Conservation (phyloP, 2,113 vertebrate genomes). For the Cyphomyrus plagiostoma region DNA sequence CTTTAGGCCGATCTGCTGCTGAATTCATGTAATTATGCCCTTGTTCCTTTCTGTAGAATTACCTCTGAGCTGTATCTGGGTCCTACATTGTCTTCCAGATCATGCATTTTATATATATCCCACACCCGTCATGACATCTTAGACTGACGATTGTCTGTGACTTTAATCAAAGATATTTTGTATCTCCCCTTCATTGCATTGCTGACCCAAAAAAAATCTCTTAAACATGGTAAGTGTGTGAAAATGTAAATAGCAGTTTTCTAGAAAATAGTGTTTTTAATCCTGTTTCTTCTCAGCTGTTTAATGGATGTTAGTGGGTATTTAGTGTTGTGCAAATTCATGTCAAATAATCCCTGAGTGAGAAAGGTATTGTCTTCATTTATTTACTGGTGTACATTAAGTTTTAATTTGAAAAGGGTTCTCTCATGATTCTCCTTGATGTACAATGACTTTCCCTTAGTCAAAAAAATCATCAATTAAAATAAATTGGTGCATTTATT, state of each 20-base stretch:
- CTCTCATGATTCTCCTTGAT: not conserved
- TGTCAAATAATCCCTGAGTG: not conserved
- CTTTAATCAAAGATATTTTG: not conserved
- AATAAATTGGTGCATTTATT: not conserved
- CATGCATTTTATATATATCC: not conserved
- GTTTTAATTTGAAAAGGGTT: not conserved
- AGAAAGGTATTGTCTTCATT: not conserved
- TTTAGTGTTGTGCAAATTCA: not conserved
- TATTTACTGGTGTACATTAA: not conserved
- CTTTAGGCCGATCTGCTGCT: not conserved
- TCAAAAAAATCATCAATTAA: not conserved
- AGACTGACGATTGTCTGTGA: not conserved
- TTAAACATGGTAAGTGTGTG: slow-evolving; percentile 46
- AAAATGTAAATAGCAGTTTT: slow-evolving; percentile 60
- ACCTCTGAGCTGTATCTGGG: not conserved
- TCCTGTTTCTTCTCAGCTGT: not conserved
- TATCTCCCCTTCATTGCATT: slow-evolving; percentile 23
- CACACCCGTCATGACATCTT: not conserved
- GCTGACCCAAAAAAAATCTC: not conserved
- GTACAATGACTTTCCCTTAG: not conserved
- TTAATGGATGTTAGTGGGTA: not conserved
- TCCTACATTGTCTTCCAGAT: not conserved
- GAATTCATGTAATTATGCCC: not conserved
- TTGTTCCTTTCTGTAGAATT: not conserved
- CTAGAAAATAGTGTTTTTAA: slow-evolving; percentile 47